Evolutionary conservation across 2,797 vertebrate genomes (phyloP).

Genomic region (Sphenopsis melanotis): DNA sequence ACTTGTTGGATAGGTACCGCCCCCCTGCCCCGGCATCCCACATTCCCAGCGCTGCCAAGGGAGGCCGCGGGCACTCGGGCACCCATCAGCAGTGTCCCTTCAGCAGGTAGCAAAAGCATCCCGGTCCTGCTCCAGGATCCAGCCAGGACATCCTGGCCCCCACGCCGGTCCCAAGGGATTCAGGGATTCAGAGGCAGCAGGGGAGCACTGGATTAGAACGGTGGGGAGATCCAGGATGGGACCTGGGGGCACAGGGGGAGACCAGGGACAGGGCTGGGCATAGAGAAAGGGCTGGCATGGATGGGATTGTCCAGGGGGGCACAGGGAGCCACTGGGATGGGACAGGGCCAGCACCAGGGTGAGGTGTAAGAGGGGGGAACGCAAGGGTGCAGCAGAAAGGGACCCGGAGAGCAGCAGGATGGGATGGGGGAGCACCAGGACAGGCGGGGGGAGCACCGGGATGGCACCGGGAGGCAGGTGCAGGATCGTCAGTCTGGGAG

Average conservation of each 20-base stretch:
- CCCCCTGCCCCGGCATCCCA: neutral
- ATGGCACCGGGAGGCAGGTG: neutral
- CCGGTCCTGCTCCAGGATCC: neutral
- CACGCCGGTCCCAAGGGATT: neutral
- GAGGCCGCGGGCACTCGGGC: rapidly evolving
- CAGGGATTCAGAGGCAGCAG: neutral
- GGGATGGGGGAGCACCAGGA: neutral
- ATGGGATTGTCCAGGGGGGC: neutral
- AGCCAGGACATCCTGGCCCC: neutral
- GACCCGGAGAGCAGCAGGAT: neutral
- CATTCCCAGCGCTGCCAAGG: rapidly evolving
- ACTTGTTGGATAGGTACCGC: rapidly evolving
- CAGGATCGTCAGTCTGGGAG: neutral
- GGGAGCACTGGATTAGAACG: neutral
- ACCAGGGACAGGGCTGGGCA: neutral
- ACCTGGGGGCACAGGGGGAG: neutral
- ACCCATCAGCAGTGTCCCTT: neutral
- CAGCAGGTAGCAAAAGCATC: neutral
- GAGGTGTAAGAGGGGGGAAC: neutral
- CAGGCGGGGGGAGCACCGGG: neutral
- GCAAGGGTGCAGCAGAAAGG: neutral
- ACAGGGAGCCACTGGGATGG: neutral
- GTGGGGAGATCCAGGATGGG: neutral
- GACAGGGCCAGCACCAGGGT: neutral
- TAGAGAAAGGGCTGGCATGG: neutral